These are phyloP conservation scores for Melanophora roralis DNA, from an alignment of 2,888 invertebrate species.

Conservation along the genomic window DNA sequence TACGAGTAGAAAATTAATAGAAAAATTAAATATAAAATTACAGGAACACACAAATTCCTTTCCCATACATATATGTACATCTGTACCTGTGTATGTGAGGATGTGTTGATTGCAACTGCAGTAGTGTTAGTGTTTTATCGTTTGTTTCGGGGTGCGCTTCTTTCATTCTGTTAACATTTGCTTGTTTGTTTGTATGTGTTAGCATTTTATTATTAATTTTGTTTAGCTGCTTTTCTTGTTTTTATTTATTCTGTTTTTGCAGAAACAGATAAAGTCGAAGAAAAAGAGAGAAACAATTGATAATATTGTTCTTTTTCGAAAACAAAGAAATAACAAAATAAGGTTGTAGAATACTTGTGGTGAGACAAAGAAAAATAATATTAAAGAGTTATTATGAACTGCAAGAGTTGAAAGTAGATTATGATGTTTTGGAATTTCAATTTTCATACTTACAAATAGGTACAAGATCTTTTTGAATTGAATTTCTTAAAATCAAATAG, in stretches of 20 bases:
- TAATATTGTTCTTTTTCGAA: conserved; percentile 26
- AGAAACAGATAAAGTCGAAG: conserved; percentile 21
- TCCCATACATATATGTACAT: not conserved
- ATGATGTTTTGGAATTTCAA: not conserved
- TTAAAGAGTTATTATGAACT: conserved; percentile 11
- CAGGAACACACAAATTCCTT: not conserved
- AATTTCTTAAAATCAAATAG: not conserved
- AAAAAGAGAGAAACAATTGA: conserved; percentile 24
- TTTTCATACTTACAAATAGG: not conserved
- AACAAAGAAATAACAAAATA: conserved; percentile 41
- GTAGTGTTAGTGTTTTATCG: conserved; percentile 51
- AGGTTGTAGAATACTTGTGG: conserved; percentile 42
- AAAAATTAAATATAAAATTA: not conserved
- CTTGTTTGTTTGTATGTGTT: not conserved
- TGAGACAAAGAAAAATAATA: conserved; percentile 40
- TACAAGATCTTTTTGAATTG: no score
- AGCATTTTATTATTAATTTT: conserved; percentile 1
- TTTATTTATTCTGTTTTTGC: conserved; percentile 28
- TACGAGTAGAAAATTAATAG: conserved; percentile 25
- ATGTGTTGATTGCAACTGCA: conserved; percentile 10
- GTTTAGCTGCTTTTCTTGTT: not conserved
- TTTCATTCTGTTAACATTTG: conserved; percentile 22
- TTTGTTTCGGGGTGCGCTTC: conserved; percentile 57
- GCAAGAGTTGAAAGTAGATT: conserved; percentile 4
- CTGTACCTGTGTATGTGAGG: no score